These are phyloP conservation scores for Neuroterus valhalla DNA, from an alignment of 1,140 invertebrate genomes.

Conservation along the genomic window DNA sequence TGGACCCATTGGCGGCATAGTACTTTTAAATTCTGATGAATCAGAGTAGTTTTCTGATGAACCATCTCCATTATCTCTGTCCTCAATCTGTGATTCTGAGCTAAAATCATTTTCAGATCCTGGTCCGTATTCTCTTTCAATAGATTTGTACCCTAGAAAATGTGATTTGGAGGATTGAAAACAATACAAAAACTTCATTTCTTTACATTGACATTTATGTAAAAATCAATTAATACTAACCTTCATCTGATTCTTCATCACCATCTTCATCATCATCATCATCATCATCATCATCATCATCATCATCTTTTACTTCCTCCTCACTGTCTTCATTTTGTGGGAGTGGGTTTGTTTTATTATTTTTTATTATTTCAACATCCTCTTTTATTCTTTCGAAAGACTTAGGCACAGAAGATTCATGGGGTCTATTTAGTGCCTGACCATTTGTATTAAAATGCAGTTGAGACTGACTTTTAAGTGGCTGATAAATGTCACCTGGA, in stretches of 20 bases:
- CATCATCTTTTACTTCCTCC: constrained; percentile 30
- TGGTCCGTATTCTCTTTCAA: constrained; percentile 36
- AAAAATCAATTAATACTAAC: background rate
- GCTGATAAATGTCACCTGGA: constrained; percentile 55
- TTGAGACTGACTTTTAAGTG: constrained; percentile 61
- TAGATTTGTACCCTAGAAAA: constrained; percentile 35
- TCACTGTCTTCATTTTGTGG: constrained; percentile 46
- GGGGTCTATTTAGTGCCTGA: background rate
- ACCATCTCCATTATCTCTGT: constrained; percentile 49
- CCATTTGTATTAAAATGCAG: constrained; percentile 58
- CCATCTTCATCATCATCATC: constrained; percentile 42
- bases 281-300: constrained; percentile 36
- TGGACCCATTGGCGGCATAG: constrained; percentile 47
- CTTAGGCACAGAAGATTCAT: constrained; percentile 15
- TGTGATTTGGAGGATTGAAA: background rate
- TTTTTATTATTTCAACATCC: constrained; percentile 67
- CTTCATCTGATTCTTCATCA: constrained; percentile 40
- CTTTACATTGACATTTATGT: background rate
- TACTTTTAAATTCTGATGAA: constrained; percentile 40
- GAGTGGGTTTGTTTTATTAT: constrained; percentile 60
- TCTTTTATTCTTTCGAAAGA: constrained; percentile 58
- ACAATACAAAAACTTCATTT: constrained; percentile 35
- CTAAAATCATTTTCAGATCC: constrained; percentile 42
- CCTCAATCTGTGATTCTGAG: constrained; percentile 44
- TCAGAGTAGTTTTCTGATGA: constrained; percentile 47